Evolutionary conservation across 2,888 invertebrate species (phyloP).

Genomic region (Calliopum simillimum): DNA sequence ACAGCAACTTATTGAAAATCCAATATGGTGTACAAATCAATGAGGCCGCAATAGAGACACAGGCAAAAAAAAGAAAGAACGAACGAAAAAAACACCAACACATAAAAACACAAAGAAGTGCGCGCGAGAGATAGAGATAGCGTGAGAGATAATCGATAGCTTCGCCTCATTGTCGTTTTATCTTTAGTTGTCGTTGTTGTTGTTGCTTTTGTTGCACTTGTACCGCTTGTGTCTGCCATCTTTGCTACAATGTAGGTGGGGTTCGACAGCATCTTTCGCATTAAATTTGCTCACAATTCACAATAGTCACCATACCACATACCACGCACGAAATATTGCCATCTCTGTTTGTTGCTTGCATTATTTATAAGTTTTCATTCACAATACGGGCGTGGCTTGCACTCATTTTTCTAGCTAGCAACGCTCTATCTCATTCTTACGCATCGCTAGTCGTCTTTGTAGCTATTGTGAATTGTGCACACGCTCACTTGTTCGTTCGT

Average conservation of each 20-base stretch:
- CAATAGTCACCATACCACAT: background rate
- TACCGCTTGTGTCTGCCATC: slow-evolving; percentile 19
- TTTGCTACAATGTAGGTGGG: slow-evolving; percentile 23
- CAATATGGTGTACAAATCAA: slow-evolving; percentile 45
- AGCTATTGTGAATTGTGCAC: slow-evolving; percentile 47
- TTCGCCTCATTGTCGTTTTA: background rate
- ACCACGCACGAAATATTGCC: slow-evolving; percentile 1
- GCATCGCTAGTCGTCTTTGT: background rate
- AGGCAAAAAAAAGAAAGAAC: too few relatives aligned
- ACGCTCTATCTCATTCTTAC: slow-evolving; percentile 16
- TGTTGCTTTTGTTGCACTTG: slow-evolving; percentile 1
- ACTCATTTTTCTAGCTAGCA: background rate
- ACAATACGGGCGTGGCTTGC: slow-evolving; percentile 34
- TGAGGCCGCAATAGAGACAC: slow-evolving; percentile 47
- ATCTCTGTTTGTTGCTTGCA: slow-evolving; percentile 23
- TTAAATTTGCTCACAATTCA: background rate
- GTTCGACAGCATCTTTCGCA: slow-evolving; percentile 5
- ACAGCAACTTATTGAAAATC: slow-evolving; percentile 36
- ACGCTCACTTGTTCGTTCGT: slow-evolving; percentile 13
- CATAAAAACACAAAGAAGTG: too few relatives aligned
- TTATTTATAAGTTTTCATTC: slow-evolving; percentile 11
- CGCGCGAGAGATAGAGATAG: background rate
- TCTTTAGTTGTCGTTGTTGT: slow-evolving; percentile 1
- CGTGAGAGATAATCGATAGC: background rate
- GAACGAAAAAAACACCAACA: too few relatives aligned